These are phyloP conservation scores for Dinoponera quadriceps DNA, from an alignment of 1,140 invertebrate genomes.

Conservation along the genomic window DNA sequence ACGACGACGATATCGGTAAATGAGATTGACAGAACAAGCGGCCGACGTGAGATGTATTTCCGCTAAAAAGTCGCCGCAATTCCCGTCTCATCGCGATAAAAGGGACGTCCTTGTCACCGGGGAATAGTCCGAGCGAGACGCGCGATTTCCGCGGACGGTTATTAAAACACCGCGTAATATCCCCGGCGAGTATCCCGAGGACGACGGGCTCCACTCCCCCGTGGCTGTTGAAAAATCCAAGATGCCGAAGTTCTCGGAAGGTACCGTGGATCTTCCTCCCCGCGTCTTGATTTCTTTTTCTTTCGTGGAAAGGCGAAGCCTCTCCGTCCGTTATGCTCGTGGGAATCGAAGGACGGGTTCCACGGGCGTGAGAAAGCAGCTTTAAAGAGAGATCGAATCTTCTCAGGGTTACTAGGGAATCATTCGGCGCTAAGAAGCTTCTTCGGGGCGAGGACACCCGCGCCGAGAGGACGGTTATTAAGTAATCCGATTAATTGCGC, in stretches of 20 bases:
- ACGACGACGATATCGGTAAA: too few species aligned
- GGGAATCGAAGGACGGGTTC: constrained; percentile 68
- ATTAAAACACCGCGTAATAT: not conserved
- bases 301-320: constrained; percentile 55
- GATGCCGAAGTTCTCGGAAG: constrained; percentile 56
- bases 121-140: too few species aligned
- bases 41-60: too few species aligned
- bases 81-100: too few species aligned
- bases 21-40: too few species aligned
- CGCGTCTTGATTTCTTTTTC: constrained; percentile 20
- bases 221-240: constrained; percentile 16
- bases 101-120: too few species aligned
- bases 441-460: constrained; percentile 55
- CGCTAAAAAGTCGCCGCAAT: too few species aligned
- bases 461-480: constrained; percentile 26
- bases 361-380: constrained; percentile 81
- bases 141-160: not conserved
- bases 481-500: constrained; percentile 47
- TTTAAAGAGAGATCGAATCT: constrained; percentile 77
- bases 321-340: constrained; percentile 66
- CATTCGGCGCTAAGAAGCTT: constrained; percentile 80
- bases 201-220: not conserved
- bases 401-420: constrained; percentile 84
- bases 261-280: constrained; percentile 31
- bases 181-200: not conserved